Percentiles rank a stretch among this genome's conserved stretches.
phyloP scores from a whole-genome alignment of 2,113 vertebrate genomes.

The Halichoeres trimaculatus region DNA sequence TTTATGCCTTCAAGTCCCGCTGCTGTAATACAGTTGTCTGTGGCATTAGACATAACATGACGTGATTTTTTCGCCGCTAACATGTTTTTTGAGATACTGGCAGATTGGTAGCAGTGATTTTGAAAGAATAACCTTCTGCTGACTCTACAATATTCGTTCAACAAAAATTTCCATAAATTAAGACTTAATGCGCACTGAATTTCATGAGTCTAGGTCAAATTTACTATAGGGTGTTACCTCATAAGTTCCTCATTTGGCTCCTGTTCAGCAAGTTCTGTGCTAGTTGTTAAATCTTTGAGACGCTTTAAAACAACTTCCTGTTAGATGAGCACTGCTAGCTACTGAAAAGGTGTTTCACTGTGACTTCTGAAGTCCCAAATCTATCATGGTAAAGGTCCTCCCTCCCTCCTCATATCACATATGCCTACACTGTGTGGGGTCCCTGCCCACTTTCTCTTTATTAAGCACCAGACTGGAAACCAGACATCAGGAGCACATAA shows the following conservation, averaged over 20 bases:
- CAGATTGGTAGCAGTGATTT: no score
- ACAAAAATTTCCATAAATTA: no score
- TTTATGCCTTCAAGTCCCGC: no score
- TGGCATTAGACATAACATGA: no score
- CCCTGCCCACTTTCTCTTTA: constrained; percentile 48
- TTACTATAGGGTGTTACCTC: no score
- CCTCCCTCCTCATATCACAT: constrained; percentile 22
- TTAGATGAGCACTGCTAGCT: not conserved
- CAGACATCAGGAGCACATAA: constrained; percentile 41
- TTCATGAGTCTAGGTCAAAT: no score
- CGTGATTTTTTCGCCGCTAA: no score
- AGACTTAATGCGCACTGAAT: no score
- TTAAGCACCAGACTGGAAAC: constrained; percentile 48
- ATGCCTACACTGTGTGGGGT: constrained; percentile 17
- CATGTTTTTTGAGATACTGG: no score
- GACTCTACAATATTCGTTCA: not conserved
- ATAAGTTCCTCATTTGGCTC: not conserved
- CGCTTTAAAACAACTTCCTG: not conserved
- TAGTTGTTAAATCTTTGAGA: not conserved
- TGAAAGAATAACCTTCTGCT: no score
- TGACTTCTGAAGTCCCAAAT: not conserved
- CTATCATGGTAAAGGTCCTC: not conserved
- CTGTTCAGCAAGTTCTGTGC: not conserved
- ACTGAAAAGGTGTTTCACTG: not conserved
- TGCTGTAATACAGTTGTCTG: no score